phyloP scores from a whole-genome alignment of 2,888 invertebrate species.

The Himalopsyche japonica region DNA sequence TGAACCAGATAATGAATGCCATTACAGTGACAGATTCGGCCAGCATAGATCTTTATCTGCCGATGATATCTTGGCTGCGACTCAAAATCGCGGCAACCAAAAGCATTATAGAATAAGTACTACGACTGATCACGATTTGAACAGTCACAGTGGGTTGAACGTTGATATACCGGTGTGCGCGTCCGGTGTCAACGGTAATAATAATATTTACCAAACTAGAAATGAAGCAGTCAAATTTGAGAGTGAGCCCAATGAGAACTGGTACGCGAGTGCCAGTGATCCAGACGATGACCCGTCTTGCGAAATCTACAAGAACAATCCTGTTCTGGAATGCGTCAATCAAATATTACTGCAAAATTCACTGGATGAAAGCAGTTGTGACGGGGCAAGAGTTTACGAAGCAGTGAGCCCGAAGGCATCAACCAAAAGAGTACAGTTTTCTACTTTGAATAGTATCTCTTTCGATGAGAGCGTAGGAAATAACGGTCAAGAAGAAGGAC shows the following conservation, averaged over 20 bases:
- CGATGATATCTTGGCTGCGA: conserved; percentile 50
- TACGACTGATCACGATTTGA: neutral
- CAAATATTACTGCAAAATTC: conserved; percentile 80
- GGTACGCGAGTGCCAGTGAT: conserved; percentile 81
- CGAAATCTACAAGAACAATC: conserved; percentile 77
- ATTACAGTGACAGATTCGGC: conserved; percentile 44
- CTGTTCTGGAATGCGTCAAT: conserved; percentile 84
- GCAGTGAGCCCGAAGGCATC: conserved; percentile 56
- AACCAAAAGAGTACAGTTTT: conserved; percentile 65
- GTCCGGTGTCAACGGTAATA: conserved; percentile 45
- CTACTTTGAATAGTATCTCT: conserved; percentile 65
- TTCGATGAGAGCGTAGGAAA: conserved; percentile 56
- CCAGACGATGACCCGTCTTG: conserved; percentile 73
- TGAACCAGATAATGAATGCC: conserved; percentile 53
- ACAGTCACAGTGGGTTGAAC: neutral
- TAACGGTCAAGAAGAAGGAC: conserved; percentile 42
- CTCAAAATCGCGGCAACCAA: conserved; percentile 41
- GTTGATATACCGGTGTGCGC: conserved; percentile 1
- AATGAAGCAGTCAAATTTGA: conserved; percentile 42
- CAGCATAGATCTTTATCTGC: conserved; percentile 52
- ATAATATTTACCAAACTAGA: conserved; percentile 46
- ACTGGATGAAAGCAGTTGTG: conserved; percentile 62
- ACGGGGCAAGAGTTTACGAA: conserved; percentile 57
- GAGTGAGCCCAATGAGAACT: conserved; percentile 69
- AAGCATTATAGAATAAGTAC: neutral